Evolutionary conservation across 2,113 vertebrate genomes (phyloP), one percentile per base, ranked within the genome.

Genomic region (Proteles cristata): DNA sequence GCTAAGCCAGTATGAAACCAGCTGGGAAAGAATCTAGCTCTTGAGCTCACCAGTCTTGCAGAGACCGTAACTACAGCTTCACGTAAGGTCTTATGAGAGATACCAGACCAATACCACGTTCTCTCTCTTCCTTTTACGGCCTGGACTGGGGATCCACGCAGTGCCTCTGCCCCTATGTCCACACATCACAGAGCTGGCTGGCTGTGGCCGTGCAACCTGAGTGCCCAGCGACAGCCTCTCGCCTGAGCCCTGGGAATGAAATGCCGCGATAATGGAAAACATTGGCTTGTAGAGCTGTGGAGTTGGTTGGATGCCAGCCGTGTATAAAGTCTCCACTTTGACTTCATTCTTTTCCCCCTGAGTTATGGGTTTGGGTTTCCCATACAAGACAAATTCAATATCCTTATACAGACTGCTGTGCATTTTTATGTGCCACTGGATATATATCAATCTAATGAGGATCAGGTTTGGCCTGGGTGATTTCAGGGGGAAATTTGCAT

Each of bases 291-390:
- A 61, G 85, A 65, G 33, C 91, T 33, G 19, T 63, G 92, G 71
- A 68, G 69, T 26, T 88, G 96, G 91, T 28, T 81, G 17, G 88
- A 39, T 21, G 96, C 94, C 76, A 90, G 81, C 71, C 7, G 3
- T 23, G 31, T 71, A 48, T 74, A 94, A 45, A 91, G 76, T 76
- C 77, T 77, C 35, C 28, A 21, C 19, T 71, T 58, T 23, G 25
- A 48, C 96, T 85, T 95, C 71, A 33, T 88, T 98, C 58, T 95
- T 83, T 97, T n/a, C n/a, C 91, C 94, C 65, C 80, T 97, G 96
- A 96, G 94, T 97, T 96, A 98, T 84, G 89, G 93, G 79, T 28
- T 89, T 88, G 93, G 73, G 81, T 79, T 97, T 92, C 94, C 19
- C 6, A 11, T 80, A 76, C 61, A 84, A 94, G 97, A 97, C 31